Percentiles rank a stretch among this genome's conserved stretches.
Conservation (phyloP, 2,113 vertebrate species). For the Petromus typicus region DNA sequence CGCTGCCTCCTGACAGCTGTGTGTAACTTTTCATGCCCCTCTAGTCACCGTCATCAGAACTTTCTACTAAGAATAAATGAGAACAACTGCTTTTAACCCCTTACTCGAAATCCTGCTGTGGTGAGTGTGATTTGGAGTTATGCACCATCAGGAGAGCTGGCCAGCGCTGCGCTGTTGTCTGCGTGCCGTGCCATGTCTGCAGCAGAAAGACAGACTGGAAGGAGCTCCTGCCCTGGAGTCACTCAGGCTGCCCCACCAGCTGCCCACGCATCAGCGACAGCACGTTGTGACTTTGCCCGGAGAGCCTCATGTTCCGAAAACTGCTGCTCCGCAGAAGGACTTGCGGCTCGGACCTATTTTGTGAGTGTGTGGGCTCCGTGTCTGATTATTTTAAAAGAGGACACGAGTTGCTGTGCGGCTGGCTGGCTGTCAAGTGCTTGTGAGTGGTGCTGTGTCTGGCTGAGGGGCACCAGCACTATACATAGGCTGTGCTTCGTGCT, state of each 20-base stretch:
- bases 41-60: background rate
- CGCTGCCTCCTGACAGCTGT: background rate
- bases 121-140: background rate
- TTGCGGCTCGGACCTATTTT: constrained; percentile 44
- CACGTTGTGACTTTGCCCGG: constrained; percentile 24
- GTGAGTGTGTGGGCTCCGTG: background rate
- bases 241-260: background rate
- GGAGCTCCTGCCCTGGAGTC: background rate
- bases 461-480: constrained; percentile 58
- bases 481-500: constrained; percentile 66
- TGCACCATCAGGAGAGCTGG: background rate
- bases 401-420: constrained; percentile 25
- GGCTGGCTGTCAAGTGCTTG: constrained; percentile 47
- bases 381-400: constrained; percentile 70
- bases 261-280: background rate
- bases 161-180: background rate
- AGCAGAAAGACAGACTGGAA: background rate
- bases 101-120: background rate
- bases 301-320: constrained; percentile 42
- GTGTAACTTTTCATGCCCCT: background rate
- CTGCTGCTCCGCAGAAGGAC: constrained; percentile 32
- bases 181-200: background rate
- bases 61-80: background rate
- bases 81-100: background rate
- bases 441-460: constrained; percentile 38